Evolutionary conservation across 2,888 invertebrate species (phyloP).

Genomic region (Cordilura impudica): DNA sequence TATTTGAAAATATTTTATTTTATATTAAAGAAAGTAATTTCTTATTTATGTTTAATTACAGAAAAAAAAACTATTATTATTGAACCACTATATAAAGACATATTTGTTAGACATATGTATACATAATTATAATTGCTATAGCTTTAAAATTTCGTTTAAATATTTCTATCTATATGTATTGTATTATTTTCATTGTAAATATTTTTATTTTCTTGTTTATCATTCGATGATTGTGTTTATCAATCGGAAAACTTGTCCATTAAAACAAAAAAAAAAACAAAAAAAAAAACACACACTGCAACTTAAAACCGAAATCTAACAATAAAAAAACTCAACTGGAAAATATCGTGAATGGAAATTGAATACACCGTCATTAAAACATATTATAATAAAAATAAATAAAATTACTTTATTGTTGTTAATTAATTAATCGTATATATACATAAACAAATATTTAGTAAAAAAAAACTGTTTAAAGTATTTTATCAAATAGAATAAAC

Average conservation of each 20-base stretch:
- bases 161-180: conserved; percentile 24
- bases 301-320: conserved; percentile 11
- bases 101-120: conserved; percentile 36
- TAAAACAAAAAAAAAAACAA: conserved; percentile 43
- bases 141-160: conserved; percentile 39
- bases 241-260: conserved; percentile 54
- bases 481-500: conserved; percentile 44
- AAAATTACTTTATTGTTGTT: conserved; percentile 61
- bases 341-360: conserved; percentile 62
- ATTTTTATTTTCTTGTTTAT: conserved; percentile 32
- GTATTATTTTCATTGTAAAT: conserved; percentile 50
- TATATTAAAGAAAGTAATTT: not conserved
- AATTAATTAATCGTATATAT: conserved; percentile 53
- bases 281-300: conserved; percentile 8
- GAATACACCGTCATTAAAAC: conserved; percentile 59
- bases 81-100: conserved; percentile 27
- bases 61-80: conserved; percentile 26
- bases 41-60: not conserved
- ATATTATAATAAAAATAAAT: conserved; percentile 34
- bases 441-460: conserved; percentile 52
- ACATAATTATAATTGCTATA: conserved; percentile 27
- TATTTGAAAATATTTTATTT: conserved; percentile 12
- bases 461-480: conserved; percentile 49
- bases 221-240: conserved; percentile 10
- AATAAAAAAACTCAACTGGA: conserved; percentile 3